Evolutionary conservation across 2,888 invertebrate genomes (phyloP).

Genomic region (Drosophila anceps): DNA sequence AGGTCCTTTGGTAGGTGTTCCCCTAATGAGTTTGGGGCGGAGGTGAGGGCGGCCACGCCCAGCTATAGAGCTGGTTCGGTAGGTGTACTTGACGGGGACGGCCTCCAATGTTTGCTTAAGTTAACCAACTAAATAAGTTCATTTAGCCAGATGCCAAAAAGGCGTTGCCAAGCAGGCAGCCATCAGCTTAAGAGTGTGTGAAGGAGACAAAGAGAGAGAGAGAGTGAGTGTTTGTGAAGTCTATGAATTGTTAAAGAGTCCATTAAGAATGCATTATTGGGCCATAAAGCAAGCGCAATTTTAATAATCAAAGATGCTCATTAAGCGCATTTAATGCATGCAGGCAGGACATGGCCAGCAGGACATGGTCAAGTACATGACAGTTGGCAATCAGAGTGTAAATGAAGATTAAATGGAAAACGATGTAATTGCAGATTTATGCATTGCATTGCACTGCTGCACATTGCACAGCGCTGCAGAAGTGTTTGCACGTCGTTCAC

Average conservation of each 20-base stretch:
- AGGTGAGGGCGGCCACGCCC: constrained; percentile 60
- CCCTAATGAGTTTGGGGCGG: constrained; percentile 73
- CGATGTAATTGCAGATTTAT: constrained; percentile 67
- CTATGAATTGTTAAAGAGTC: constrained; percentile 27
- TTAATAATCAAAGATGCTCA: constrained; percentile 47
- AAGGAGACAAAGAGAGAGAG: neutral
- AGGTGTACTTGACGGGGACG: constrained; percentile 73
- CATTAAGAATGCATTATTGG: constrained; percentile 22
- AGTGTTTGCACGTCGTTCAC: constrained; percentile 53
- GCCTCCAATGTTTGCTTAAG: constrained; percentile 69
- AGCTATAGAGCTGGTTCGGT: constrained; percentile 18
- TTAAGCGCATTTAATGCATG: constrained; percentile 49
- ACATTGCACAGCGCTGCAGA: constrained; percentile 21
- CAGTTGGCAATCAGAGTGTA: constrained; percentile 13
- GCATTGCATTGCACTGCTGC: constrained; percentile 32
- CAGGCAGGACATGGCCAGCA: neutral
- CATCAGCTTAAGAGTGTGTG: neutral
- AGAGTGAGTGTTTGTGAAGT: neutral
- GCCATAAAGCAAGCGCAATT: constrained; percentile 13
- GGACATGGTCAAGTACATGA: constrained; percentile 8
- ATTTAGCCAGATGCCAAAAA: constrained; percentile 65
- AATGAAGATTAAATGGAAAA: constrained; percentile 15
- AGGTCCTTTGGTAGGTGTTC: constrained; percentile 62
- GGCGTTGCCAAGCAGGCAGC: constrained; percentile 35
- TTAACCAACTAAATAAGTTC: constrained; percentile 76